These are phyloP conservation scores for Liodrosophila aerea DNA, from an alignment of 2,888 invertebrate genomes.

Conservation along the genomic window DNA sequence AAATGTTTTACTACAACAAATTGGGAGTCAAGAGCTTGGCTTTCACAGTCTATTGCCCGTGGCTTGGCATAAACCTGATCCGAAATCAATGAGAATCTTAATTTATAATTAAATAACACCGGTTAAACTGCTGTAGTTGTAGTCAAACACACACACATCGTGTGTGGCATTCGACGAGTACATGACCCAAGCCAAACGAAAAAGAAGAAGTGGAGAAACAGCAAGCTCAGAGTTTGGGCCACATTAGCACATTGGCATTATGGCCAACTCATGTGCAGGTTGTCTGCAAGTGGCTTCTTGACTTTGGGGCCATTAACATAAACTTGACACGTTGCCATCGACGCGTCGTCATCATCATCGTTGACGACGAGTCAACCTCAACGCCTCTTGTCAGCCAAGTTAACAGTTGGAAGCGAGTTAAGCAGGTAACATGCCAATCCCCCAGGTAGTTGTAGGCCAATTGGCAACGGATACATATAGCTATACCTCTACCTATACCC, in stretches of 20 bases:
- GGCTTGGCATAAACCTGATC: background rate
- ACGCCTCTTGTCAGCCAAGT: constrained; percentile 42
- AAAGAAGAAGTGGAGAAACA: no score
- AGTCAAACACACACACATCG: no score
- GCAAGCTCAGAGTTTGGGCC: no score
- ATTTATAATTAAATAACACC: background rate
- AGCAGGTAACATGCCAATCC: no score
- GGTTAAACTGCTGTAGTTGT: background rate
- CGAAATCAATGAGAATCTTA: background rate
- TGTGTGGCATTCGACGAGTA: background rate
- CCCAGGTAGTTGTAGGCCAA: no score
- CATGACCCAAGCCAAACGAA: no score
- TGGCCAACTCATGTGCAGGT: constrained; percentile 33
- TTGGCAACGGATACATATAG: background rate
- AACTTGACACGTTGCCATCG: constrained; percentile 64
- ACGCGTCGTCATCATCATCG: constrained; percentile 7
- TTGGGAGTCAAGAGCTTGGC: background rate
- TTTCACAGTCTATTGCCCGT: constrained; percentile 4
- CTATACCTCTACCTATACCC: no score
- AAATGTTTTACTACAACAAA: background rate
- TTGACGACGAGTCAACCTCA: constrained; percentile 10
- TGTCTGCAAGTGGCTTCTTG: constrained; percentile 52
- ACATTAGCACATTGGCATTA: constrained; percentile 7
- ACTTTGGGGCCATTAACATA: constrained; percentile 66
- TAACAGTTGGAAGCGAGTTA: constrained; percentile 18